These are phyloP conservation scores for Eledona agricola DNA, from an alignment of 2,888 invertebrate genomes.

Conservation along the genomic window DNA sequence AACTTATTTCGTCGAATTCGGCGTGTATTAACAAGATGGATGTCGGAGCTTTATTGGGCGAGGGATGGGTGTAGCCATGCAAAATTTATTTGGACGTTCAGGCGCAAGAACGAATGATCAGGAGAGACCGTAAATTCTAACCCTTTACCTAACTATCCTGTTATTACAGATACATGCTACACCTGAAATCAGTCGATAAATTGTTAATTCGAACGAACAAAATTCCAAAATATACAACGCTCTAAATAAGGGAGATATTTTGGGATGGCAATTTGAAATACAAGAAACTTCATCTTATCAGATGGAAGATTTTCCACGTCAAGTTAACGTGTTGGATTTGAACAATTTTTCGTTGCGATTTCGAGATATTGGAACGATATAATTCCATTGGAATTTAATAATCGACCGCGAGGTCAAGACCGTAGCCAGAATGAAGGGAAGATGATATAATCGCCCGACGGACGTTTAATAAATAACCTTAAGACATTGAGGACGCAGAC, in stretches of 20 bases:
- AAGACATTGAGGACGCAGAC: too few relatives aligned
- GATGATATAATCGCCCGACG: too few relatives aligned
- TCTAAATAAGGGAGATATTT: too few relatives aligned
- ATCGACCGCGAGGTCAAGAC: too few relatives aligned
- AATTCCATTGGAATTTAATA: slow-evolving; percentile 26
- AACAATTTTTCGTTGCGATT: slow-evolving; percentile 5
- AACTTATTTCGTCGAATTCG: slow-evolving; percentile 14
- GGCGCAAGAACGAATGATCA: slow-evolving; percentile 30
- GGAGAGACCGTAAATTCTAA: slow-evolving; percentile 17
- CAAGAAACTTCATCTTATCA: too few relatives aligned
- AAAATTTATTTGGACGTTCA: slow-evolving; percentile 30
- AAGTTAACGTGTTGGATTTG: too few relatives aligned
- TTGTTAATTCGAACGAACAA: too few relatives aligned
- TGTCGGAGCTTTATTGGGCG: slow-evolving; percentile 19
- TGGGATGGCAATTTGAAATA: too few relatives aligned
- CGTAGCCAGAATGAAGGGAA: too few relatives aligned
- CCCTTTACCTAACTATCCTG: slow-evolving; percentile 27
- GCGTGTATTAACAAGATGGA: slow-evolving; percentile 28
- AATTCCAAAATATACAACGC: too few relatives aligned
- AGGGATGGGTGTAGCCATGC: slow-evolving; percentile 17
- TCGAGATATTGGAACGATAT: slow-evolving; percentile 2
- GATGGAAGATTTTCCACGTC: too few relatives aligned
- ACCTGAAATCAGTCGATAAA: slow-evolving; percentile 26
- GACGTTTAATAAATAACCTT: too few relatives aligned
- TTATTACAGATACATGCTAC: slow-evolving; percentile 30